Evolutionary conservation across 2,797 vertebrate species (phyloP), one percentile per base, ranked within the genome.

Genomic region (Siniperca scherzeri): DNA sequence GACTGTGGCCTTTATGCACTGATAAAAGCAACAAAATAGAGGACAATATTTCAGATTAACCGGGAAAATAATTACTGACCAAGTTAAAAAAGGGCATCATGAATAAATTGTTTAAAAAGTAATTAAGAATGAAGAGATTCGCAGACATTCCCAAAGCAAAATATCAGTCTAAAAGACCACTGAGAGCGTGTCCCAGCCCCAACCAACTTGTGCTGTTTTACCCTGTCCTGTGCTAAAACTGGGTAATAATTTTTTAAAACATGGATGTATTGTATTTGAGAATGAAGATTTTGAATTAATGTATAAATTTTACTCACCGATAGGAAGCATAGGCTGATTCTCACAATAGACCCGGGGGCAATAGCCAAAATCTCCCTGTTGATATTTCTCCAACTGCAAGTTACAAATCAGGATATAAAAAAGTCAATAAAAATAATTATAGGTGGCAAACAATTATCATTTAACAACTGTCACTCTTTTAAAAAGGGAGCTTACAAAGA

Each of bases 271-370:
- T 64, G 25, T n/a, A 56, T 27, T 57, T 0, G 44, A 30, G 5
- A 40, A 50, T 17, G 2, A 1, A 16, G 10, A 2, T 14, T 52
- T 6, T 5, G 1, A 57, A 30, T 30, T 3, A 30, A 30, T 3
- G 30, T 30, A 30, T 30, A 30, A 30, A 30, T 30, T 27, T 8
- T 48, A 92, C 97, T 96, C 87, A 99, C 98, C 98, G 3, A 98
- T 98, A 14, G 98, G 98, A 87, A 99, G 96, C 98, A 98, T 98
- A 2, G 97, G 97, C 95, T 99, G 98, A 91, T 99, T 99, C 94
- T 99, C 98, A 95, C 98, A 98, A 91, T 99, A 99, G 53, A 99
- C 98, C 8, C 98, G 95, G 53, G 98, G 98, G 70, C 98, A 99
- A 82, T 98, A 98, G 74, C 98, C 98, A 86, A 99, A 99, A 89